These are phyloP conservation scores for Lepidonotus clava DNA, from an alignment of 2,888 invertebrate species.

Conservation along the genomic window DNA sequence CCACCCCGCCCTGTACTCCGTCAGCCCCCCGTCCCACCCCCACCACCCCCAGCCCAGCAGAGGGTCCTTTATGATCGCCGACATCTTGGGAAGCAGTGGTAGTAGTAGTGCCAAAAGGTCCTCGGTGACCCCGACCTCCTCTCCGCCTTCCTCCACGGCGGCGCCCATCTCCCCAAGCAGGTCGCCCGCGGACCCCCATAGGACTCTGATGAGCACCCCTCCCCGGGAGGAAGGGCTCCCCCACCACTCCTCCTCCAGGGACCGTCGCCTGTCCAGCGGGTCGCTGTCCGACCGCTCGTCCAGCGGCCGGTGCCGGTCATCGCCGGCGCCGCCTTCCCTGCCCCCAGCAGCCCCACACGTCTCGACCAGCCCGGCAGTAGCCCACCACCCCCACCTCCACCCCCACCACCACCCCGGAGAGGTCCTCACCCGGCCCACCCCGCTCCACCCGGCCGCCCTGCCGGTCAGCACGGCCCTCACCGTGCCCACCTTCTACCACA, in stretches of 20 bases:
- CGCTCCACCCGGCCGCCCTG: conserved; percentile 10
- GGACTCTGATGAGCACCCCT: too few relatives aligned
- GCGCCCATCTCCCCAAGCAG: neutral
- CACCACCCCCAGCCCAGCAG: neutral
- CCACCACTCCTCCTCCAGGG: conserved; percentile 21
- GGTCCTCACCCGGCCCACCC: conserved; percentile 8
- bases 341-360: neutral
- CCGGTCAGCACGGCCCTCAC: conserved; percentile 29
- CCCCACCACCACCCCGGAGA: neutral
- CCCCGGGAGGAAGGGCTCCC: too few relatives aligned
- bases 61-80: conserved; percentile 8
- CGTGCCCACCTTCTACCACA: neutral
- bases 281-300: neutral
- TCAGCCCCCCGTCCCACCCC: neutral
- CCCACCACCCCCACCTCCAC: neutral
- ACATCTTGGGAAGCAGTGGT: neutral
- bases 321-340: neutral
- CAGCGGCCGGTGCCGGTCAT: neutral
- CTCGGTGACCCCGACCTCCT: neutral
- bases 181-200: neutral
- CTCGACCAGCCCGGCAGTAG: neutral
- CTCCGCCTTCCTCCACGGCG: neutral
- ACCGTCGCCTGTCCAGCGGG: neutral
- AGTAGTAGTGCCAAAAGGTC: neutral
- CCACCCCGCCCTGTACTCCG: neutral